Evolutionary conservation across 2,888 invertebrate genomes (phyloP).

Genomic region (Drosophila tanythrix): DNA sequence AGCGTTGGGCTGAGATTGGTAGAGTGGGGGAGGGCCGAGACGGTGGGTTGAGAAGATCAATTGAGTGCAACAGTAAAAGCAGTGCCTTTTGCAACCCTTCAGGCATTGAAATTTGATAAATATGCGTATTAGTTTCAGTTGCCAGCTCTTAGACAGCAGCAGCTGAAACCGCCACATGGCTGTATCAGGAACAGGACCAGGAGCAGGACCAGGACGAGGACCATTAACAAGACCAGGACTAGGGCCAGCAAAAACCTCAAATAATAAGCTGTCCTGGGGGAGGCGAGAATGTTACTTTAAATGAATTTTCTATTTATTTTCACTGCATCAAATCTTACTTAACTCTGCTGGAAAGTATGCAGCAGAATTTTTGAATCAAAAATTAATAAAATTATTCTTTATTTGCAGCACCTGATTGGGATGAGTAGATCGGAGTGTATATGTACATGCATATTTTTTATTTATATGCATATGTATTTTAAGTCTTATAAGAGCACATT

Average conservation of each 20-base stretch:
- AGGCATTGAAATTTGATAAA: slow-evolving; percentile 76
- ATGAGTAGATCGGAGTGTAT: neutral
- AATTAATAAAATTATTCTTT: neutral
- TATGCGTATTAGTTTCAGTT: slow-evolving; percentile 80
- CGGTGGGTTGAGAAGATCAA: neutral
- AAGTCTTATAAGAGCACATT: neutral
- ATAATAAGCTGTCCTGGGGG: slow-evolving; percentile 47
- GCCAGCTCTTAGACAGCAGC: slow-evolving; percentile 26
- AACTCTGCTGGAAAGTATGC: slow-evolving; percentile 41
- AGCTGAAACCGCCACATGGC: neutral
- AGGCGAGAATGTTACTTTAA: slow-evolving; percentile 58
- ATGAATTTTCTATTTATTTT: slow-evolving; percentile 52
- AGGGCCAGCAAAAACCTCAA: slow-evolving; percentile 38
- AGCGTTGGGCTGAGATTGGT: neutral
- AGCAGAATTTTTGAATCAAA: neutral
- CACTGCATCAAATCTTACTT: neutral
- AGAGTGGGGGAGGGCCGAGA: neutral
- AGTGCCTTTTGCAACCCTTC: slow-evolving; percentile 62
- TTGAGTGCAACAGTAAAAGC: slow-evolving; percentile 29
- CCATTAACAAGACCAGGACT: neutral
- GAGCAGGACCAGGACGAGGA: neutral
- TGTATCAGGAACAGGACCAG: neutral
- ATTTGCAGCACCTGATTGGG: neutral
- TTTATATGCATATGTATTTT: neutral
- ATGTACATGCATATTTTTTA: neutral